Evolutionary conservation across 2,888 invertebrate species (phyloP).

Genomic region (Hydriomena furcata): DNA sequence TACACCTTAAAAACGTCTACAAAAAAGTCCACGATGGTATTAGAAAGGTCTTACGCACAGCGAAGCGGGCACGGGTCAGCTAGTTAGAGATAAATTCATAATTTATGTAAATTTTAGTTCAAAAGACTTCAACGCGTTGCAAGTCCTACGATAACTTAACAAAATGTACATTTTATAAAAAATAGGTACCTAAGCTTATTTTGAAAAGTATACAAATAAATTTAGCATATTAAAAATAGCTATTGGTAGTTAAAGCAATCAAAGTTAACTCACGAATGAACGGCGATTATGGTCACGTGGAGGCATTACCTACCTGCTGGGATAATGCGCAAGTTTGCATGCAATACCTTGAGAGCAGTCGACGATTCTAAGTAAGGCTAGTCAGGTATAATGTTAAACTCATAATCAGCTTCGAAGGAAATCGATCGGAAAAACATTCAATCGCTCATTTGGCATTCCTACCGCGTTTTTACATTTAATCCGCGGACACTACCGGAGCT

Average conservation of each 20-base stretch:
- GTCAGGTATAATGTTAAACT: slow-evolving; percentile 40
- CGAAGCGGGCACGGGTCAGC: too few species aligned
- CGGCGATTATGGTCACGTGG: not conserved
- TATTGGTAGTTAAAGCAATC: not conserved
- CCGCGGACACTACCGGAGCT: slow-evolving; percentile 50
- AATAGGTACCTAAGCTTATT: too few species aligned
- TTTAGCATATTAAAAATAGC: too few species aligned
- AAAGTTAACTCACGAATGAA: slow-evolving; percentile 1
- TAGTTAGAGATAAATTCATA: too few species aligned
- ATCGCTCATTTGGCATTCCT: slow-evolving; percentile 52
- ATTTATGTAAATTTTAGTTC: slow-evolving; percentile 6
- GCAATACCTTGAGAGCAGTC: slow-evolving; percentile 1
- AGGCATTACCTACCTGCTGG: not conserved
- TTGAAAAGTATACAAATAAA: too few species aligned
- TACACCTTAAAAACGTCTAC: too few species aligned
- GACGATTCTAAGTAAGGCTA: slow-evolving; percentile 15
- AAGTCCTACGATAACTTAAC: slow-evolving; percentile 1
- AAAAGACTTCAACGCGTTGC: slow-evolving; percentile 24
- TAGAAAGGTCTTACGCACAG: too few species aligned
- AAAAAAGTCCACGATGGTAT: too few species aligned
- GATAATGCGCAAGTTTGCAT: slow-evolving; percentile 7
- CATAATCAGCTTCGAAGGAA: slow-evolving; percentile 48
- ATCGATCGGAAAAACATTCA: slow-evolving; percentile 47
- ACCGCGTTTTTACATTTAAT: slow-evolving; percentile 54
- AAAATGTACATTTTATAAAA: too few species aligned